Evolutionary conservation across 1,140 invertebrate genomes (phyloP), one percentile per base, ranked within the genome.

Genomic region (Pantala flavescens): DNA sequence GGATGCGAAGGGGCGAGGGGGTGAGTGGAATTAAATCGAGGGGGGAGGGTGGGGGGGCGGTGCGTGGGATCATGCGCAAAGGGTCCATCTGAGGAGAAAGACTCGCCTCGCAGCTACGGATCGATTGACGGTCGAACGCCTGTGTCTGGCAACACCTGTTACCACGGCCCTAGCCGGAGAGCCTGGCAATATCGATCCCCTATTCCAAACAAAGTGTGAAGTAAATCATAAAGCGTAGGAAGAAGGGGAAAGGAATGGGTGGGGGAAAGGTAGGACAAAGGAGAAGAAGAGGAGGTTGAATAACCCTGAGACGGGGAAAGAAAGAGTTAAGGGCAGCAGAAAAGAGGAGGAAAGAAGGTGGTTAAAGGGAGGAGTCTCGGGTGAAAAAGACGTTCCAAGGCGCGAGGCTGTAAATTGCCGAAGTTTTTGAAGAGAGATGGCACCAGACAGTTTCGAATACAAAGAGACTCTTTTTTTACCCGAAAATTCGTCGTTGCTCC

Each of bases 191-290:
- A 63, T 63, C 49, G 49, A 63, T 63, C 49, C 49, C 12, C 49
- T 63, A 63, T 63, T 63, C 49, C n/a, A 63, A 63, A 63, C 49
- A 63, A 63, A 63, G 49, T 63, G 49, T 63, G 49, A 63, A 63
- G 49, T 63, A 63, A 63, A 63, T 63, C 49, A 63, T 63, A 63
- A 63, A 63, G 49, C 16, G 49, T 21, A 63, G 49, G 49, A 63
- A 21, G 49, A 63, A 19, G 49, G 49, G 49, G 49, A 14, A 16
- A 63, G 49, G 49, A 63, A 36, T 21, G 49, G 49, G n/a, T 63
- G 49, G n/a, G 49, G 12, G 12, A 63, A 21, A 21, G n/a, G 49
- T 21, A 63, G 28, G 49, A 63, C 49, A 21, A 16, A 21, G 9
- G 49, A 14, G 49, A 21, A 63, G 49, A 63, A 16, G 49, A 63